Percentiles rank a stretch among this genome's conserved stretches.
phyloP scores from a whole-genome alignment of 23 tunicate species.

The Halocynthia roretzi region DNA sequence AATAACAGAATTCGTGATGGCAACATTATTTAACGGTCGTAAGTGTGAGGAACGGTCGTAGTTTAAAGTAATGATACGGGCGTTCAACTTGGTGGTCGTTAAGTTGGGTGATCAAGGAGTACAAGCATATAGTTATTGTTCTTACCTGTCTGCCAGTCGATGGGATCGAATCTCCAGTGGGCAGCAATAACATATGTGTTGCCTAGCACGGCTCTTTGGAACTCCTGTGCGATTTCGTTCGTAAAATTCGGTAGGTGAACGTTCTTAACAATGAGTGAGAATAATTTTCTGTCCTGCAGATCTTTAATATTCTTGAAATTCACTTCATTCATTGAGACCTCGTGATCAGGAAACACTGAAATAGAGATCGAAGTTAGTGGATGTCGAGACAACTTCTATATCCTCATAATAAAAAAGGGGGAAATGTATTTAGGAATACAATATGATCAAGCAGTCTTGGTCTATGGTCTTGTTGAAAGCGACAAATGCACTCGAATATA shows the following conservation, averaged over 20 bases:
- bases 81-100: too few relatives aligned
- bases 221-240: constrained; percentile 26
- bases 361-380: too few relatives aligned
- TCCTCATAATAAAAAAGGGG: too few relatives aligned
- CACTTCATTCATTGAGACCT: background rate
- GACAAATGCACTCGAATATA: too few relatives aligned
- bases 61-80: too few relatives aligned
- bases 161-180: constrained; percentile 49
- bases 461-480: too few relatives aligned
- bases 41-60: background rate
- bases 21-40: background rate
- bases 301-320: background rate
- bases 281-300: background rate
- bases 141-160: constrained; percentile 43
- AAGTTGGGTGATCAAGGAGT: background rate
- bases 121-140: background rate
- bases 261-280: constrained; percentile 21
- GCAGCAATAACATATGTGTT: constrained; percentile 15
- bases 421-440: too few relatives aligned
- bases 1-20: too few relatives aligned
- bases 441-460: too few relatives aligned
- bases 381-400: too few relatives aligned
- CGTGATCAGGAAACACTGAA: too few relatives aligned
- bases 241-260: constrained; percentile 18
- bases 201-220: background rate